These are phyloP conservation scores for Drosophila pseudotakahashii DNA, from an alignment of 2,888 invertebrate genomes.

Conservation along the genomic window DNA sequence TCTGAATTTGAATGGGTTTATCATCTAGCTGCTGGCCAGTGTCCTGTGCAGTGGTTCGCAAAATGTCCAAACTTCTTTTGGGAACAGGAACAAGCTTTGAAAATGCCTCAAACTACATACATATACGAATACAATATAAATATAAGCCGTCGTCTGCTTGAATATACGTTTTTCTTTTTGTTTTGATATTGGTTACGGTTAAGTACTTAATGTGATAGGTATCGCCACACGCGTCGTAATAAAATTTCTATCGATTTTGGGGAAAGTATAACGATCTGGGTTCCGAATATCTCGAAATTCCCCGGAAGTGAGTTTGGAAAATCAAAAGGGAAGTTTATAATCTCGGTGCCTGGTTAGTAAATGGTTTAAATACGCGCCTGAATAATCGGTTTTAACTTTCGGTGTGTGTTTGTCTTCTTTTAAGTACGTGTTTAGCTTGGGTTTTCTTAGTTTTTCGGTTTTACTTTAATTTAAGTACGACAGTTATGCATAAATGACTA, in stretches of 20 bases:
- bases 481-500: conserved; percentile 81
- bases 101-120: conserved; percentile 80
- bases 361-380: conserved; percentile 35
- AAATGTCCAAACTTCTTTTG: conserved; percentile 77
- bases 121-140: conserved; percentile 70
- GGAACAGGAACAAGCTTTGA: conserved; percentile 80
- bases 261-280: conserved; percentile 21
- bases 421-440: conserved; percentile 62
- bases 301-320: conserved; percentile 17
- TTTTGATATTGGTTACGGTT: conserved; percentile 45
- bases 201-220: conserved; percentile 48
- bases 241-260: conserved; percentile 29
- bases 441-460: conserved; percentile 40
- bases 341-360: conserved; percentile 6
- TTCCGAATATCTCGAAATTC: not conserved
- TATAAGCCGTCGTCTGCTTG: conserved; percentile 60
- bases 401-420: conserved; percentile 19
- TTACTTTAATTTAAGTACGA: conserved; percentile 72
- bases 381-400: conserved; percentile 31
- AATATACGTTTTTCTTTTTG: conserved; percentile 29
- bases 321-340: conserved; percentile 4
- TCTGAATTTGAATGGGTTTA: conserved; percentile 51
- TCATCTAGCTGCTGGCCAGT: conserved; percentile 53
- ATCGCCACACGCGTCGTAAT: conserved; percentile 36
- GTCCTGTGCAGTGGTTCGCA: conserved; percentile 64